Evolutionary conservation across 2,888 invertebrate genomes (phyloP).

Genomic region (Cryptocheilus praepositus): DNA sequence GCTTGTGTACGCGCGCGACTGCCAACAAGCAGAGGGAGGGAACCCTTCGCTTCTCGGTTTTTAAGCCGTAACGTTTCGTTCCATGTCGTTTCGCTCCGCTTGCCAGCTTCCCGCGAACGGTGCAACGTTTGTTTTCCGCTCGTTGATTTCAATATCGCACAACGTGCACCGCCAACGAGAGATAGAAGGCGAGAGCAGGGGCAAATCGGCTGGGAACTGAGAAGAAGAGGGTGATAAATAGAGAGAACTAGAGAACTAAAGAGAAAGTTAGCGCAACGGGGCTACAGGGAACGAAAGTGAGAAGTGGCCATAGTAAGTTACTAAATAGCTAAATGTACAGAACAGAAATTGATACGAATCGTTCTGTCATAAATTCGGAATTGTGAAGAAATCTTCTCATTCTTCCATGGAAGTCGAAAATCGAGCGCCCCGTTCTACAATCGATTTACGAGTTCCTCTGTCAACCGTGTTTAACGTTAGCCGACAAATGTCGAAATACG

Average conservation of each 20-base stretch:
- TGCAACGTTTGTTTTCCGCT: conserved; percentile 53
- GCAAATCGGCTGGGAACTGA: background rate
- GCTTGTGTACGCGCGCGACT: background rate
- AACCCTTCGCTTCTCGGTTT: conserved; percentile 22
- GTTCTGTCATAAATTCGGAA: too few species aligned
- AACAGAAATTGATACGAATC: too few species aligned
- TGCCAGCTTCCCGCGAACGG: conserved; percentile 31
- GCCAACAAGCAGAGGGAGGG: too few species aligned
- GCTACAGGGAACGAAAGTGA: background rate
- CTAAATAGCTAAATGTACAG: too few species aligned
- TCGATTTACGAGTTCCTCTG: too few species aligned
- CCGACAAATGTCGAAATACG: too few species aligned
- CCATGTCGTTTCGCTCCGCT: conserved; percentile 52
- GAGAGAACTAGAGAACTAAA: too few species aligned
- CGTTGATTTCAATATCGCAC: conserved; percentile 55
- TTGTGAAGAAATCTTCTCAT: too few species aligned
- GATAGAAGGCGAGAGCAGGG: background rate
- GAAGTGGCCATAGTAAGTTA: too few species aligned
- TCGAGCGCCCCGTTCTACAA: too few species aligned
- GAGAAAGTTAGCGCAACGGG: background rate
- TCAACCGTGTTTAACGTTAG: too few species aligned
- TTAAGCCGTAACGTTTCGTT: conserved; percentile 51
- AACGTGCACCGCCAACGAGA: conserved; percentile 12
- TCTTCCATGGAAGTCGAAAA: too few species aligned
- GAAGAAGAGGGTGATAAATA: background rate